Base-by-base conservation (phyloP, 1,140 invertebrate species). In the Cydia fagiglandana region DNA sequence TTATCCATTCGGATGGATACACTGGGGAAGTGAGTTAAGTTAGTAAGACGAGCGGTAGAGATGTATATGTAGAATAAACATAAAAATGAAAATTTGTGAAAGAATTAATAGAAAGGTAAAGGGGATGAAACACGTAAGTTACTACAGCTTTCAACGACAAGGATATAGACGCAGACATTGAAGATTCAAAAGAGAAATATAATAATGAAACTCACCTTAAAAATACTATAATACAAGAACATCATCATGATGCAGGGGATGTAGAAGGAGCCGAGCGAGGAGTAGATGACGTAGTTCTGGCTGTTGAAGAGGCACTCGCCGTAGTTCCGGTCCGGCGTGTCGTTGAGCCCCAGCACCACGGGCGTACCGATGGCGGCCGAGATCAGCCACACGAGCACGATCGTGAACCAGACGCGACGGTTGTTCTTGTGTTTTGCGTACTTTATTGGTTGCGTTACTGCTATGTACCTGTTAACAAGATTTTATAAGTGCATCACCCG, bases 161-260 rank as follows among this genome's bases (percentile, higher is more conserved):
- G 10, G 2, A 30, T 4, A 30, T 28, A 1, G 28, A 28, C 28
- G 28, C 30, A 2, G 30, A 34, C 30, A 34, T 34, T 4, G 4
- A 34, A 4, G 30, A 34, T 34, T 34, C 30, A 2, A 56, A 20
- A 1, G 53, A 61, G 7, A 6, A 61, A n/a, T 4, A 20, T 17
- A 4, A 5, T 5, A 34, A 34, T 34, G 34, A 20, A 9, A 20
- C 94, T 94, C 87, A 98, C 97, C 96, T 96, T 97, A 94, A 99
- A 99, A 94, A 99, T 99, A 93, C 96, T 97, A 94, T 98, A 99
- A 92, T 99, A 99, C 38, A 99, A 96, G 92, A 98, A 98, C 87
- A 99, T 97, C 98, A 99, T 99, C 85, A 99, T 98, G 84, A 99
- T 96, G 92, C 98, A 99, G 5, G 99, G 99, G 87, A 99, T 99